phyloP scores from a whole-genome alignment of 1,140 invertebrate genomes.

The Drosophila oshimai region DNA sequence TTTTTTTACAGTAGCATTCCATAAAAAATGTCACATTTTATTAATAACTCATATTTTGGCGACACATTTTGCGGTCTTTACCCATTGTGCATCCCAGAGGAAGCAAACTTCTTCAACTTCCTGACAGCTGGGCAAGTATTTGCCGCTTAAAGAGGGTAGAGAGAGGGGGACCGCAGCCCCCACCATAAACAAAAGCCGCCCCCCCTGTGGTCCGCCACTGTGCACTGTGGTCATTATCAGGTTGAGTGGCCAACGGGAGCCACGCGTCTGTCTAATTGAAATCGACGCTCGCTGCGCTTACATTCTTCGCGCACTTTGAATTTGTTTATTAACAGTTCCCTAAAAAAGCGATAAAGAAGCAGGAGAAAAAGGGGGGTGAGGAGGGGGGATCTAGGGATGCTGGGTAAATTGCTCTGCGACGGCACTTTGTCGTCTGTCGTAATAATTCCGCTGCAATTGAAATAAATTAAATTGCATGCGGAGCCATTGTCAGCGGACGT shows the following conservation, averaged over 20 bases:
- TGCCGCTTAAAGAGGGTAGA: background rate
- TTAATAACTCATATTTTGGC: background rate
- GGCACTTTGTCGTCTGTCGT: conserved; percentile 70
- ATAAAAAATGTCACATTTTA: background rate
- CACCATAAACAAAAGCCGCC: no score
- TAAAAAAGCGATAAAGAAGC: conserved; percentile 32
- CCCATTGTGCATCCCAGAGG: conserved; percentile 8
- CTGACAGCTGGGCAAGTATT: conserved; percentile 4
- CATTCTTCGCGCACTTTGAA: conserved; percentile 53
- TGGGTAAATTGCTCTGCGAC: conserved; percentile 61
- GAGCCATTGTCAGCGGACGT: conserved; percentile 59
- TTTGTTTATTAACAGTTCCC: conserved; percentile 75
- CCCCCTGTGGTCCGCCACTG: no score
- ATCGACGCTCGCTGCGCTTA: conserved; percentile 69
- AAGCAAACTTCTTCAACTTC: conserved; percentile 16
- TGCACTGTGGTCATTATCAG: conserved; percentile 31
- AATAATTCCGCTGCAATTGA: conserved; percentile 78
- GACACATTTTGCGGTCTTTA: background rate
- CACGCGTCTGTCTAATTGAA: conserved; percentile 75
- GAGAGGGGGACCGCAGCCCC: no score
- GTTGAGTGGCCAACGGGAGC: conserved; percentile 28
- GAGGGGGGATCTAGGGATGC: background rate
- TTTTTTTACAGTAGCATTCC: no score
- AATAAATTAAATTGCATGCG: conserved; percentile 80
- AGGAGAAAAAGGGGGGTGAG: background rate